These are phyloP conservation scores for Leptodactylus fuscus DNA, from an alignment of 2,113 vertebrate genomes.

Conservation along the genomic window DNA sequence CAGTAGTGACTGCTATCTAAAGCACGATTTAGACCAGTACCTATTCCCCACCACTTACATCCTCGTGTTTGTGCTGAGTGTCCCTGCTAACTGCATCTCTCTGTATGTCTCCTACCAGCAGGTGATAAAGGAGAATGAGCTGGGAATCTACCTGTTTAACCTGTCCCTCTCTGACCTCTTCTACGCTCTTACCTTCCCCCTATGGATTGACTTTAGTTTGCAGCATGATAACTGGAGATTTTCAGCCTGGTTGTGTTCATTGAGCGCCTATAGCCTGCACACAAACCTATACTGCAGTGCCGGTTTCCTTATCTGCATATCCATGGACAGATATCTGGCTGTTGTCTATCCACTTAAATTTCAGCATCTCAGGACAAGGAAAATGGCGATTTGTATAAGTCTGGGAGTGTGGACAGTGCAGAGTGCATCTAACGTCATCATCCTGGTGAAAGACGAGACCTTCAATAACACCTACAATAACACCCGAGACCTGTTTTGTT, in stretches of 20 bases:
- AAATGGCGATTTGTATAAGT: conserved; percentile 71
- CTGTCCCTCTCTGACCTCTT: conserved; percentile 84
- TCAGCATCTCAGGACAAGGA: conserved; percentile 74
- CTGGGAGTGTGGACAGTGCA: conserved; percentile 78
- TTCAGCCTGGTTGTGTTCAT: conserved; percentile 65
- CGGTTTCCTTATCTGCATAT: conserved; percentile 84
- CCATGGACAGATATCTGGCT: conserved; percentile 83
- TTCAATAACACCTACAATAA: conserved; percentile 62
- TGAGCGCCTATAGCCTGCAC: conserved; percentile 75
- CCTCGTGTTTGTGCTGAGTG: conserved; percentile 74
- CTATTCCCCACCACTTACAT: conserved; percentile 82
- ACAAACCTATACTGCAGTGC: conserved; percentile 88
- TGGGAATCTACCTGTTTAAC: conserved; percentile 87
- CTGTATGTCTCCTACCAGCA: conserved; percentile 82
- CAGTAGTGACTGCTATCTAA: neutral
- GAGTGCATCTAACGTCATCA: conserved; percentile 72
- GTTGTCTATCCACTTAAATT: conserved; percentile 84
- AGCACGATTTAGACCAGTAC: conserved; percentile 70
- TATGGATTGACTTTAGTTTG: conserved; percentile 83
- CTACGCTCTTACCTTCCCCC: conserved; percentile 76
- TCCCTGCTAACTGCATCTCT: conserved; percentile 81
- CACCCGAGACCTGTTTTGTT: conserved; percentile 72
- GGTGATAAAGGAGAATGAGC: conserved; percentile 81
- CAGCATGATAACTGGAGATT: conserved; percentile 76
- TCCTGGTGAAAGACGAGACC: conserved; percentile 71